A percentile compares a stretch with the other conserved stretches of the same genome.
phyloP scores from a whole-genome alignment of 2,113 vertebrate species.

The Labeo catla region DNA sequence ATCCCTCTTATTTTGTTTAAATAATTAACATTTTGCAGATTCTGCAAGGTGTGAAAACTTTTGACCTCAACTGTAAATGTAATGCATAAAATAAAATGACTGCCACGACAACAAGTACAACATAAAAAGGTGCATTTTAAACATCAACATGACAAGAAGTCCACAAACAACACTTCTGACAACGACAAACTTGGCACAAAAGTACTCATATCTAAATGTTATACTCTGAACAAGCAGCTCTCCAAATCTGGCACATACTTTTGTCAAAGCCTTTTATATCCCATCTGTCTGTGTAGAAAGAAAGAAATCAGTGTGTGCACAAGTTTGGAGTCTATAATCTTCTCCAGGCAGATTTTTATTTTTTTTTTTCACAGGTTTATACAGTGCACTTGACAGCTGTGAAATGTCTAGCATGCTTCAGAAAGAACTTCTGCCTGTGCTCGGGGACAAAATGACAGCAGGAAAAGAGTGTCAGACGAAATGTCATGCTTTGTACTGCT shows the following conservation, averaged over 20 bases:
- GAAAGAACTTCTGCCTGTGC: conserved; percentile 7
- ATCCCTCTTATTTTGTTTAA: too few relatives aligned
- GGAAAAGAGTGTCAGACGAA: conserved; percentile 30
- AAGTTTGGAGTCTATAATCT: conserved; percentile 1
- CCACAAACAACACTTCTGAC: neutral
- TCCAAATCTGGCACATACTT: neutral
- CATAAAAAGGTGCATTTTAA: neutral
- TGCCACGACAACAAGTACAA: neutral
- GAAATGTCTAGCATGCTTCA: conserved; percentile 4
- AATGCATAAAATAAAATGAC: neutral
- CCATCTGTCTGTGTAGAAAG: neutral
- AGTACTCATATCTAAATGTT: neutral
- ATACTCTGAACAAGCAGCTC: neutral
- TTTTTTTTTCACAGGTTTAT: neutral
- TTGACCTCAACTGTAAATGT: too few relatives aligned
- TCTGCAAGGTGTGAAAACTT: too few relatives aligned
- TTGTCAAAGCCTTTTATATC: conserved; percentile 20
- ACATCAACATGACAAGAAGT: neutral
- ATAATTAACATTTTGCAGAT: too few relatives aligned
- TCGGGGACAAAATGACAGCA: conserved; percentile 21
- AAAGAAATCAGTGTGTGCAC: neutral
- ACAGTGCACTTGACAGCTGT: conserved; percentile 17
- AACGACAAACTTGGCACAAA: neutral
- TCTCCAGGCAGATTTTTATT: neutral
- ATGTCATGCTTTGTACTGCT: conserved; percentile 11